Percentiles rank a stretch among this genome's conserved stretches.
Evolutionary conservation across 1,140 invertebrate species (phyloP).

Genomic region (Piezodorus guildinii): DNA sequence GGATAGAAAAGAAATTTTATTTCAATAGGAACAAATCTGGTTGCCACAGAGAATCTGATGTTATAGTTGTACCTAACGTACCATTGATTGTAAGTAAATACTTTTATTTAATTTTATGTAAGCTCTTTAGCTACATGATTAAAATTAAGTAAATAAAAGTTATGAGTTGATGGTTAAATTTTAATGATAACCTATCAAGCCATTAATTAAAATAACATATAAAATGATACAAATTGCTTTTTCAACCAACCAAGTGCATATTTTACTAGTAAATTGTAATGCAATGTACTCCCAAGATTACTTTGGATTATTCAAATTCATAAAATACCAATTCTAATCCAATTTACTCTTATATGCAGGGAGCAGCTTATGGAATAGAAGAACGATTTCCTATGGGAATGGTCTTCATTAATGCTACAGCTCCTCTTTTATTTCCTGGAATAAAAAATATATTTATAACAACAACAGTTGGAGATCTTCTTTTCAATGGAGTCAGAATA

Average conservation of each 20-base stretch:
- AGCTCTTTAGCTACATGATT: too few relatives aligned
- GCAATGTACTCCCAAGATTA: too few relatives aligned
- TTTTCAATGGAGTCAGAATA: conserved; percentile 50
- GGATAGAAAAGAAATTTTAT: background rate
- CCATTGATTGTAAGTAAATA: conserved; percentile 17
- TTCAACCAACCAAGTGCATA: too few relatives aligned
- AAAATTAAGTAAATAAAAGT: too few relatives aligned
- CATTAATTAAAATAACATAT: too few relatives aligned
- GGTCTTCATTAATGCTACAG: conserved; percentile 25
- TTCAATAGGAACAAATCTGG: conserved; percentile 16
- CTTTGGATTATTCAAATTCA: background rate
- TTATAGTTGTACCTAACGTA: conserved; percentile 1
- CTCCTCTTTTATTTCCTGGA: conserved; percentile 45
- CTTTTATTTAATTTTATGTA: too few relatives aligned
- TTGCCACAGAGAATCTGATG: background rate
- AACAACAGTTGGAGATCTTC: conserved; percentile 47
- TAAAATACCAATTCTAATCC: background rate
- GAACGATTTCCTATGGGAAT: conserved; percentile 19
- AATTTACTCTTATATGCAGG: conserved; percentile 5
- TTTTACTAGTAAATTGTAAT: too few relatives aligned
- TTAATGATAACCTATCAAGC: too few relatives aligned
- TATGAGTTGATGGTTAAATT: too few relatives aligned
- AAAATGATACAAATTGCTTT: too few relatives aligned
- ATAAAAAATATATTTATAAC: conserved; percentile 46
- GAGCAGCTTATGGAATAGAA: conserved; percentile 18